These are phyloP conservation scores for Cochlearius cochlearius DNA, from an alignment of 2,113 vertebrate genomes.

Conservation along the genomic window DNA sequence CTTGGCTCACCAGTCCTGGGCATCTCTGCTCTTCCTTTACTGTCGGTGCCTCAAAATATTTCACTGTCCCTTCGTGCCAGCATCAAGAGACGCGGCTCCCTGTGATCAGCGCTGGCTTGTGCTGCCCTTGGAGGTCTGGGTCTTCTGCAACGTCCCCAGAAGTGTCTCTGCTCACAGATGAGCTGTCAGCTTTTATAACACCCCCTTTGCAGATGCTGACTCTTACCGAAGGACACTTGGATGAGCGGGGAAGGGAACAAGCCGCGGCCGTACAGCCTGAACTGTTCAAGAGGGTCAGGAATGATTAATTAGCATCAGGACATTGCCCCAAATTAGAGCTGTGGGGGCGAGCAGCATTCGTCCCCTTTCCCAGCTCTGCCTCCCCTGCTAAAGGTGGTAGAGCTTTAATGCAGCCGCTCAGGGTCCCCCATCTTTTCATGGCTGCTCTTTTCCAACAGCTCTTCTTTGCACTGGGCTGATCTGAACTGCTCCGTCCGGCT, in stretches of 20 bases:
- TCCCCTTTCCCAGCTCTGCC: not conserved
- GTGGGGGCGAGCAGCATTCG: accelerated
- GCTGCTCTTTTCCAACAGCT: not conserved
- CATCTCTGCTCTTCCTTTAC: not conserved
- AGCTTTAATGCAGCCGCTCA: not conserved
- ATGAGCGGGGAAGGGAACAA: not conserved
- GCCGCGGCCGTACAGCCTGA: accelerated
- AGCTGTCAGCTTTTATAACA: not conserved
- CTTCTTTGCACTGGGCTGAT: not conserved
- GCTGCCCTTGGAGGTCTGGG: not conserved
- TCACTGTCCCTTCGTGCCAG: not conserved
- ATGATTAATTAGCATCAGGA: not conserved
- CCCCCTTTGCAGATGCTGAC: not conserved
- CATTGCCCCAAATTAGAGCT: not conserved
- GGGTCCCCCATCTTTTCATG: not conserved
- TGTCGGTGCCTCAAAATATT: not conserved
- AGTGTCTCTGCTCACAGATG: not conserved
- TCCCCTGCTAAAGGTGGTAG: not conserved
- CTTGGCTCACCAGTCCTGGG: not conserved
- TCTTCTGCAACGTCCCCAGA: not conserved
- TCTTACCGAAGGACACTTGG: not conserved
- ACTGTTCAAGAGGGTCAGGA: not conserved
- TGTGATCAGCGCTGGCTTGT: not conserved
- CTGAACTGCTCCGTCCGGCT: accelerated
- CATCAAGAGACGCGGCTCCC: accelerated